A percentile compares a stretch with the other conserved stretches of the same genome.
Evolutionary conservation across 1,140 invertebrate genomes (phyloP).

Genomic region (Drepana arcuata): DNA sequence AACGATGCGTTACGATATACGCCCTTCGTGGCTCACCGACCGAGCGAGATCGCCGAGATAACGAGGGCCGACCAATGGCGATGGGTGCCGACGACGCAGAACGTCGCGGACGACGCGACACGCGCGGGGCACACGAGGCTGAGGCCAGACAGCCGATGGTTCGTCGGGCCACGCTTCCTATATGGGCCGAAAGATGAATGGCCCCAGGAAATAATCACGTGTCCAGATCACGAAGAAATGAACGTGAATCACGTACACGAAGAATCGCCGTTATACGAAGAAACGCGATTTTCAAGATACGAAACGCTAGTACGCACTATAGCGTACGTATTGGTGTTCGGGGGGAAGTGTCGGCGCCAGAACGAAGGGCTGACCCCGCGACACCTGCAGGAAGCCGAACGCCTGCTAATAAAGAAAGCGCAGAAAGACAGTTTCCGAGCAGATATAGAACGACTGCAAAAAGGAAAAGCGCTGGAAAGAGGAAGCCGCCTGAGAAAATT

Average conservation of each 20-base stretch:
- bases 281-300: background rate
- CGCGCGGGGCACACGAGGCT: background rate
- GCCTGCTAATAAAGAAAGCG: background rate
- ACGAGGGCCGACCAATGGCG: slow-evolving; percentile 16
- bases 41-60: slow-evolving; percentile 39
- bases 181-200: background rate
- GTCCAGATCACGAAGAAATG: background rate
- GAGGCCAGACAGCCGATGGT: background rate
- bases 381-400: background rate
- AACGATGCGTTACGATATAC: slow-evolving; percentile 21
- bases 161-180: background rate
- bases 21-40: slow-evolving; percentile 43
- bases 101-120: slow-evolving; percentile 28
- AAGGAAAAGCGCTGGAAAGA: background rate
- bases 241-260: background rate
- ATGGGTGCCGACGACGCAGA: slow-evolving; percentile 23
- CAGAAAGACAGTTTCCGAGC: background rate
- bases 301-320: background rate
- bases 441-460: background rate
- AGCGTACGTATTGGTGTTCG: background rate
- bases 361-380: background rate
- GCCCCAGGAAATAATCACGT: background rate
- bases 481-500: background rate
- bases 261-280: background rate
- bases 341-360: background rate